Evolutionary conservation across 2,113 vertebrate genomes (phyloP), one percentile per base, ranked within the genome.

Genomic region (Ammospiza nelsoni): DNA sequence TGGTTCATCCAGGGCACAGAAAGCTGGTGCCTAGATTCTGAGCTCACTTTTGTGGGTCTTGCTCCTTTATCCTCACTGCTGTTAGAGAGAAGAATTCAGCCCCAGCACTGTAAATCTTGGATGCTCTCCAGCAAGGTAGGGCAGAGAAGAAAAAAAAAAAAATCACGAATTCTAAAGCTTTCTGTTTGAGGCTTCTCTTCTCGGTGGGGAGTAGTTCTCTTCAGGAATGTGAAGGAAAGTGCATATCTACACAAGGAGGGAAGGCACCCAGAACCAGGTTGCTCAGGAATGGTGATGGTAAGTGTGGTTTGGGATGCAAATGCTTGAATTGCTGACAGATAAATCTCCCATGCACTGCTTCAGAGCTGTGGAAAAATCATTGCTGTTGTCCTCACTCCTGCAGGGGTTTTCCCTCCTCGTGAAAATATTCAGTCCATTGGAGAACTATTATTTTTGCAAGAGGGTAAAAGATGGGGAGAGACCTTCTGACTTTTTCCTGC

Each of bases 141-240:
- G 48, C 68, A 68, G 61, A 88, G 72, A 3, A 43, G 43, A 88
- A 80, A 52, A 88, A 80, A 88, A 37, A 39, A 52, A 39, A 61
- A 33, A 33, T 23, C 2, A 23, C 18, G 9, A 55, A 75, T 94
- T 74, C 28, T 66, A 72, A 80, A 91, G 87, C 48, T 55, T 87
- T 87, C 52, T 87, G 29, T 82, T 72, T 90, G 85, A 84, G 82
- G 79, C 67, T 90, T 96, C 87, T 80, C 67, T 91, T 96, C 87
- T 80, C 3, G 6, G 49, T 62, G 54, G 78, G 35, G 21, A 87
- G 51, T 51, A 67, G 24, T 81, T 52, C 51, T 74, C 55, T 90
- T 74, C 55, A 57, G 92, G 82, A 88, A 68, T 66, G 58, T 62
- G 67, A 72, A 77, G 69, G 69, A 16, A 78, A 85, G 78, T 75